phyloP scores from a whole-genome alignment of 2,888 invertebrate species.

The Ennomos fuscantarius region DNA sequence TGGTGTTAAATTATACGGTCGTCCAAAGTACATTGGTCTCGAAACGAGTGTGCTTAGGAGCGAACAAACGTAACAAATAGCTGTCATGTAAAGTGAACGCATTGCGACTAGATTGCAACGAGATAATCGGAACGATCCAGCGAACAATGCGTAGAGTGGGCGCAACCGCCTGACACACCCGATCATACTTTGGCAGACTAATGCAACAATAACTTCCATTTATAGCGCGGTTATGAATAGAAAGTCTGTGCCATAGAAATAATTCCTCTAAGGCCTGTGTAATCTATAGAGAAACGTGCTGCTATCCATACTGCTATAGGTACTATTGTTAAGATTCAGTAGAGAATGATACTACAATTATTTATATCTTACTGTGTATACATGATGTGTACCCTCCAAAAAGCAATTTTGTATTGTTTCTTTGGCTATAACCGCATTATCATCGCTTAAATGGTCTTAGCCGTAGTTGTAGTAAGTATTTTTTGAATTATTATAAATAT shows the following conservation, averaged over 20 bases:
- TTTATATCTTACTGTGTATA: too few species aligned
- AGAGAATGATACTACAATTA: neutral
- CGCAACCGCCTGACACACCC: conserved; percentile 42
- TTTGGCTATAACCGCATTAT: too few species aligned
- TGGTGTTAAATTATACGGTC: conserved; percentile 27
- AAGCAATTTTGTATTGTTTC: too few species aligned
- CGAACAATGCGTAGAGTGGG: conserved; percentile 45
- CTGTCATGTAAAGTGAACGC: conserved; percentile 45
- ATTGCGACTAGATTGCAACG: conserved; percentile 46
- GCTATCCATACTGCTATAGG: neutral
- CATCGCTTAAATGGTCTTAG: too few species aligned
- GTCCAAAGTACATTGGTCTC: conserved; percentile 17
- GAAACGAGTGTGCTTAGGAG: conserved; percentile 26
- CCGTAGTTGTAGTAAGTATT: too few species aligned
- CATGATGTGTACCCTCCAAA: too few species aligned
- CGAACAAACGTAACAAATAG: conserved; percentile 33
- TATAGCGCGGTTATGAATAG: conserved; percentile 20
- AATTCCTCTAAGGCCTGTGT: conserved; percentile 6
- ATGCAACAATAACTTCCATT: conserved; percentile 26
- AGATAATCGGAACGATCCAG: conserved; percentile 43
- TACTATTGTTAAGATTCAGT: neutral
- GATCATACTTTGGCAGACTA: conserved; percentile 36
- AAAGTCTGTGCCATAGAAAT: conserved; percentile 8
- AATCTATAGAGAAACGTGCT: neutral
- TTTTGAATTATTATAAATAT: too few species aligned